Conservation (phyloP, 2,888 invertebrate genomes). For the Leptodirus hochenwartii region DNA sequence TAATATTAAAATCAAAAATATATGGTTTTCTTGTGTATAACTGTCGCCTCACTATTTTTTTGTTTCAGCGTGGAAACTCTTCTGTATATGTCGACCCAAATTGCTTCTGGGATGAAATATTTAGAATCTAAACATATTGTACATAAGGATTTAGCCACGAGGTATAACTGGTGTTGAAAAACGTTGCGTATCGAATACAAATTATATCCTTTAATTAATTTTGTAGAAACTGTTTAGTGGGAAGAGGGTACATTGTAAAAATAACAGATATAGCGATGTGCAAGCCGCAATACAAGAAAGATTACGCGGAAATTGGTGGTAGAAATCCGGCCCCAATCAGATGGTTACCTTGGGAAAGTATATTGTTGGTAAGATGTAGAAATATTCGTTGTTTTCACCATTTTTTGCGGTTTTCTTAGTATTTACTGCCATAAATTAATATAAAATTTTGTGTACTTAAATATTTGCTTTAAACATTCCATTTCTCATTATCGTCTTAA, state of each 20-base stretch:
- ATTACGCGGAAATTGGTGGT: conserved; percentile 43
- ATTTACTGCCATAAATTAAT: no score
- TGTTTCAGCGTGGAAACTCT: conserved; percentile 42
- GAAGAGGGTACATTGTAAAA: conserved; percentile 39
- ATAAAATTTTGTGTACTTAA: no score
- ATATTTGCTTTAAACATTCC: no score
- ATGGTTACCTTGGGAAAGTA: conserved; percentile 48
- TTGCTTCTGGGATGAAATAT: conserved; percentile 65
- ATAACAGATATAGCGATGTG: conserved; percentile 45
- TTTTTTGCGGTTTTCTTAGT: no score
- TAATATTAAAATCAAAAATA: no score
- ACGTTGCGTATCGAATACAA: neutral
- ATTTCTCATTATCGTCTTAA: no score
- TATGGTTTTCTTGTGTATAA: no score
- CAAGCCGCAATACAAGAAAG: conserved; percentile 40
- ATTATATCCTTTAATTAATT: conserved; percentile 2
- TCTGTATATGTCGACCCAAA: conserved; percentile 54
- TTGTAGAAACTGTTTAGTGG: conserved; percentile 40
- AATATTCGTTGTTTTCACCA: no score
- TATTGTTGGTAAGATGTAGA: conserved; percentile 38
- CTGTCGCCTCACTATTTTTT: conserved; percentile 1
- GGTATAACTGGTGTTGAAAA: conserved; percentile 23
- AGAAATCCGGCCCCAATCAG: conserved; percentile 41
- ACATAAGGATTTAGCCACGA: conserved; percentile 60
- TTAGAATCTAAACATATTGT: conserved; percentile 60